Base-by-base conservation (phyloP, 53 echinoderm and acorn worm species). In the Mesocentrotus franciscanus region DNA sequence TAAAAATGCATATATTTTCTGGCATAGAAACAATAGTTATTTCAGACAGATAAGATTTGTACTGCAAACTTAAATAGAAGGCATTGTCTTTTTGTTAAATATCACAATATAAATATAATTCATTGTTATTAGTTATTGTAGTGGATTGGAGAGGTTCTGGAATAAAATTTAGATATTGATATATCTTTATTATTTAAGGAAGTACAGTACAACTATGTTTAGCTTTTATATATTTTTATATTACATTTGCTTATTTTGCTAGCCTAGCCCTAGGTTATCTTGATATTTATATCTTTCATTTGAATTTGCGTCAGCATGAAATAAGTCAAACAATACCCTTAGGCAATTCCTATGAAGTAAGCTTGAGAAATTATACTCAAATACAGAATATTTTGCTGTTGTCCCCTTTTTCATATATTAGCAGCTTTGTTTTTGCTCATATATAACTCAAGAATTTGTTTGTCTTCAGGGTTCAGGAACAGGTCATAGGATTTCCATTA, bases 361-460 rank as follows among this genome's bases (percentile, higher is more conserved):
- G 14, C 4, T 83, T 83, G 18, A 36, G 33, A 83, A 64, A 42
- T 83, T 42, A 36, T 8, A 17, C 42, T 83, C 15, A 32, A 42
- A 42, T 20, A 22, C 6, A 42, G 84, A 49, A 49, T 84, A 49
- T 20, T 39, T 78, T 39, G 24, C 84, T 84, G 39, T 20, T 33
- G 8, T 42, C 20, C 84, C 49, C 49, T 49, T 84, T 78, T 84
- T 9, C 35, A 84, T 20, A 49, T 34, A 15, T 84, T 49, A 2
- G 29, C 29, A 56, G 56, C 9, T 27, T 87, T 87, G 87, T 87
- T 58, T 29, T 58, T 56, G 57, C 87, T 87, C 56, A 87, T 87
- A 27, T 56, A 87, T 87, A n/a, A 87, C 59, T 87, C 87, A 59
- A 58, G 87, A 59, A 10, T 16, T 87, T 87, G 27, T 58, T 58